These are phyloP conservation scores for Paracanthobrama guichenoti DNA, from an alignment of 2,113 vertebrate genomes.

Conservation along the genomic window DNA sequence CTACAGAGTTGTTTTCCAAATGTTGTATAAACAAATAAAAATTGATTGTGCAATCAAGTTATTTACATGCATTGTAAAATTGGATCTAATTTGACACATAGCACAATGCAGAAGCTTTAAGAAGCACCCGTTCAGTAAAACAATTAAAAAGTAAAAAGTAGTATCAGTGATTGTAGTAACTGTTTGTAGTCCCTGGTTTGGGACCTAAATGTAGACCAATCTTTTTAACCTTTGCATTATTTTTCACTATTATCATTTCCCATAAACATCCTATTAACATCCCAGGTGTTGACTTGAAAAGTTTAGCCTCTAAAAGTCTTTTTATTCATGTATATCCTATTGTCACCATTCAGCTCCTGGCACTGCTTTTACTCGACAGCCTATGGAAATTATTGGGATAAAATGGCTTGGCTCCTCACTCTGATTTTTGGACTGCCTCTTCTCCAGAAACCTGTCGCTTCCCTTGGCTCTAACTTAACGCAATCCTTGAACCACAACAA, in stretches of 20 bases:
- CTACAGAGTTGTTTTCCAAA: not conserved
- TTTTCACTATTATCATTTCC: not conserved
- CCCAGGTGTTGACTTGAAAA: not conserved
- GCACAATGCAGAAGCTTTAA: not conserved
- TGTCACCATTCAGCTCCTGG: not conserved
- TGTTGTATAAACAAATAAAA: not conserved
- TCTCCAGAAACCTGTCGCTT: slow-evolving; percentile 12
- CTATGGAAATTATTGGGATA: not conserved
- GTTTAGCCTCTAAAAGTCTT: not conserved
- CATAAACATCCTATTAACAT: not conserved
- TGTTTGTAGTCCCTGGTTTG: not conserved
- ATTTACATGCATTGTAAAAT: not conserved
- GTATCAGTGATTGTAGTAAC: not conserved
- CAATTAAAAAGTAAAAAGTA: not conserved
- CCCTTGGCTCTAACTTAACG: slow-evolving; percentile 11
- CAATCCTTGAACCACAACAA: not conserved
- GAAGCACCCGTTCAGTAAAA: not conserved
- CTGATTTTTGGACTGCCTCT: slow-evolving; percentile 31
- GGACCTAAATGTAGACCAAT: not conserved
- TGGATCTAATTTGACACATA: too few relatives aligned
- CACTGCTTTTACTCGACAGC: not conserved
- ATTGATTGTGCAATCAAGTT: not conserved
- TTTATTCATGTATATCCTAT: not conserved
- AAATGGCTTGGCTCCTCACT: slow-evolving; percentile 29
- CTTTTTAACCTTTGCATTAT: not conserved